Percentiles rank a stretch among this genome's conserved stretches.
phyloP scores from a whole-genome alignment of 2,113 vertebrate species.

The Hirundichthys speculiger region DNA sequence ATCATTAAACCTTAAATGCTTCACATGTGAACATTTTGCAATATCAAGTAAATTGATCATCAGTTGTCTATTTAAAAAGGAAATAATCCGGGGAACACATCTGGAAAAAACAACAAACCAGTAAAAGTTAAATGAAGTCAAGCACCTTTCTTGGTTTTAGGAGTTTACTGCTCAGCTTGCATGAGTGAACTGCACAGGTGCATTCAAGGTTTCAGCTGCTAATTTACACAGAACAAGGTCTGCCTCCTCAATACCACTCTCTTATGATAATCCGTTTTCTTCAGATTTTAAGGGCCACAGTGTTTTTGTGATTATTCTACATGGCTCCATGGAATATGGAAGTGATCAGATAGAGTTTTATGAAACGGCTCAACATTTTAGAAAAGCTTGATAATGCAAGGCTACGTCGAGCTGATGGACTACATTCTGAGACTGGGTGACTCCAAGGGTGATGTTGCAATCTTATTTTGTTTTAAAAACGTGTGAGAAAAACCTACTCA shows the following conservation, averaged over 20 bases:
- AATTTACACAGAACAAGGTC: constrained; percentile 46
- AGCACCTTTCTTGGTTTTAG: constrained; percentile 61
- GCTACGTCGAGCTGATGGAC: not conserved
- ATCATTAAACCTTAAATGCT: no score
- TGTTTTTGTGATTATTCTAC: constrained; percentile 20
- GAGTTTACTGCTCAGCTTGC: constrained; percentile 35
- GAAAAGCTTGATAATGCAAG: not conserved
- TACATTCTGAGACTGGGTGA: not conserved
- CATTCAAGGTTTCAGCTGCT: constrained; percentile 51
- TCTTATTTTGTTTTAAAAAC: no score
- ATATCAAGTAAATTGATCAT: not conserved
- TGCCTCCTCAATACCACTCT: constrained; percentile 23
- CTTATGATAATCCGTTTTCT: constrained; percentile 13
- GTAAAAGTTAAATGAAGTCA: constrained; percentile 40
- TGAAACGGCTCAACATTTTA: constrained; percentile 10
- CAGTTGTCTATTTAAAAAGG: no score
- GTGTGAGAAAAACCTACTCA: no score
- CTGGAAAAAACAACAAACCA: constrained; percentile 34
- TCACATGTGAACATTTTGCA: not conserved
- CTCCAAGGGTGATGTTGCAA: no score
- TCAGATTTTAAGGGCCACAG: constrained; percentile 47
- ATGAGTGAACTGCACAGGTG: constrained; percentile 66
- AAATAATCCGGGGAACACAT: constrained; percentile 22
- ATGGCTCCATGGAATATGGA: constrained; percentile 18
- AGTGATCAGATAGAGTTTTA: constrained; percentile 7